phyloP scores from a whole-genome alignment of 2,888 invertebrate species.

The Drosophila multiciliata region DNA sequence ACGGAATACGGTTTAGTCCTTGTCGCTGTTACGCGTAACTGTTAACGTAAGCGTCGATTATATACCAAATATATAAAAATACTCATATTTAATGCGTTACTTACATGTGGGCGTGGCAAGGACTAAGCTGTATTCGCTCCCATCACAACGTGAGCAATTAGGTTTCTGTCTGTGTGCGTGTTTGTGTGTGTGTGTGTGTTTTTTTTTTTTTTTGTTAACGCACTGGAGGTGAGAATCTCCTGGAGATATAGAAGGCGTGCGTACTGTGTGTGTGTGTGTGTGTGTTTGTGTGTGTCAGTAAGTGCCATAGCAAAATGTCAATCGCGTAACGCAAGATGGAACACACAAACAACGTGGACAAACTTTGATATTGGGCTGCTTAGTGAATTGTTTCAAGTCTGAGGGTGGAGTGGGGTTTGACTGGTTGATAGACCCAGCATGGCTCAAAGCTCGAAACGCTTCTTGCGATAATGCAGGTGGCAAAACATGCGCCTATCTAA shows the following conservation, averaged over 20 bases:
- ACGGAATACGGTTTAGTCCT: slow-evolving; percentile 85
- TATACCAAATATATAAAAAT: slow-evolving; percentile 50
- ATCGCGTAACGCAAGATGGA: slow-evolving; percentile 16
- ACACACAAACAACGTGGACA: slow-evolving; percentile 14
- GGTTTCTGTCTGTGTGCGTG: slow-evolving; percentile 15
- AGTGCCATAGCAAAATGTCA: slow-evolving; percentile 27
- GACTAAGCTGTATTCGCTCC: slow-evolving; percentile 85
- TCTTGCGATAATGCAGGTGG: slow-evolving; percentile 83
- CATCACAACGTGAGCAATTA: slow-evolving; percentile 43
- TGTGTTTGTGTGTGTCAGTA: slow-evolving; percentile 18
- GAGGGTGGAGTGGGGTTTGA: neutral
- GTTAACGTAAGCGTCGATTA: slow-evolving; percentile 77
- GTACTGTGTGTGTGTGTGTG: slow-evolving; percentile 13
- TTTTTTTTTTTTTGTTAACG: neutral
- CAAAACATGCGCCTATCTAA: slow-evolving; percentile 83
- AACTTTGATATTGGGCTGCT: neutral
- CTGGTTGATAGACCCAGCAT: neutral
- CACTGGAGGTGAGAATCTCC: neutral
- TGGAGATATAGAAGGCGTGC: neutral
- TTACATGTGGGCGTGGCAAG: slow-evolving; percentile 83
- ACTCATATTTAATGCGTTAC: slow-evolving; percentile 71
- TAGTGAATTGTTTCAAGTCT: neutral
- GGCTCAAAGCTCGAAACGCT: slow-evolving; percentile 76
- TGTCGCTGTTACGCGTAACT: slow-evolving; percentile 75
- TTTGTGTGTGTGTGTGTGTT: slow-evolving; percentile 6